A percentile compares a stretch with the other conserved stretches of the same genome.
phyloP scores from a whole-genome alignment of 2,888 invertebrate species.

The Cheilosia soror region DNA sequence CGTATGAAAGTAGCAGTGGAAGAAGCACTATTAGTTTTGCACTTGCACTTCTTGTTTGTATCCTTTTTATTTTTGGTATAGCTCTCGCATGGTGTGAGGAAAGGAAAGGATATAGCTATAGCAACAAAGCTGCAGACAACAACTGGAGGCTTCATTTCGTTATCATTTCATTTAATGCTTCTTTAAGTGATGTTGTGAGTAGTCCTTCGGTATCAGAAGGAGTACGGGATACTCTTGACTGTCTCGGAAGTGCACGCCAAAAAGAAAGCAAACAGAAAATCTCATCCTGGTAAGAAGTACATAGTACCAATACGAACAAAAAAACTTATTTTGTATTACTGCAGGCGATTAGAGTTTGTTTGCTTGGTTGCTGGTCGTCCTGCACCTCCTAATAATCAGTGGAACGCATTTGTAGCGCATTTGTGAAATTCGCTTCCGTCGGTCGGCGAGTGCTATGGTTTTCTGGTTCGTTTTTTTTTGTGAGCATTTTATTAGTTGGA shows the following conservation, averaged over 20 bases:
- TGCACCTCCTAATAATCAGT: constrained; percentile 67
- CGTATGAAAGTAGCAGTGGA: constrained; percentile 19
- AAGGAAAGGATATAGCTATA: background rate
- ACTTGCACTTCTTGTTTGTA: constrained; percentile 25
- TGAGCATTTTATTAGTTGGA: constrained; percentile 65
- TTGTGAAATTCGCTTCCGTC: constrained; percentile 67
- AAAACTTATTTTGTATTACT: constrained; percentile 50
- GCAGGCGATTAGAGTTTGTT: constrained; percentile 59
- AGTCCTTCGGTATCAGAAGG: constrained; percentile 17
- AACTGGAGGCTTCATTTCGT: constrained; percentile 71
- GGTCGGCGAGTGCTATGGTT: constrained; percentile 30
- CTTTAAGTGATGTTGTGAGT: constrained; percentile 70
- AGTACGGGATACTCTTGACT: background rate
- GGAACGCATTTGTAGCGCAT: constrained; percentile 71
- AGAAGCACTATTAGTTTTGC: constrained; percentile 29
- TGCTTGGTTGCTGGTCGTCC: constrained; percentile 31
- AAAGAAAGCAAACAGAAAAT: constrained; percentile 1
- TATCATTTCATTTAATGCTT: constrained; percentile 73
- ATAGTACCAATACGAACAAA: background rate
- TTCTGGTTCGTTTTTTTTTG: constrained; percentile 8
- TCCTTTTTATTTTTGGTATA: constrained; percentile 17
- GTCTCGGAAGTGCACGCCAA: constrained; percentile 6
- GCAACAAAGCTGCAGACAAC: constrained; percentile 48
- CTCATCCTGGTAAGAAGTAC: constrained; percentile 11
- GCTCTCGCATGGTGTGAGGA: background rate